Evolutionary conservation across 2,888 invertebrate genomes (phyloP).

Genomic region (Pristionchus japonicus): DNA sequence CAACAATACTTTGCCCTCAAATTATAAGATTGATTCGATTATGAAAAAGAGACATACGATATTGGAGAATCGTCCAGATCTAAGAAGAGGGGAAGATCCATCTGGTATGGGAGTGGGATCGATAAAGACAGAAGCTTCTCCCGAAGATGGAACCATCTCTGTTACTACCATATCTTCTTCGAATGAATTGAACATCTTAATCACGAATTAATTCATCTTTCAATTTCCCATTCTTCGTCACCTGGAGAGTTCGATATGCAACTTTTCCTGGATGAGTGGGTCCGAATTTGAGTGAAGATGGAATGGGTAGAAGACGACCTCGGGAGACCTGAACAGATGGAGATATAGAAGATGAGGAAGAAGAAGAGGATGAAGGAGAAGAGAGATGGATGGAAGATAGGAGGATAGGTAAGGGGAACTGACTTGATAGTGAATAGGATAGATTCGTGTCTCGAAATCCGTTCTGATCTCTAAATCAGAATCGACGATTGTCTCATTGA

Average conservation of each 20-base stretch:
- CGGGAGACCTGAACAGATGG: slow-evolving; percentile 83
- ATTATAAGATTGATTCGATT: background rate
- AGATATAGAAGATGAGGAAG: no score
- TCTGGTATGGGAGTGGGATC: slow-evolving; percentile 75
- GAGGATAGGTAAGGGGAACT: slow-evolving; percentile 78
- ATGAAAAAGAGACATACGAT: slow-evolving; percentile 78
- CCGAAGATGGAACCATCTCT: slow-evolving; percentile 81
- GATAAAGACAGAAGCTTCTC: slow-evolving; percentile 81
- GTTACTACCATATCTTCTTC: slow-evolving; percentile 83
- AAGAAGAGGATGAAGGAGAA: no score
- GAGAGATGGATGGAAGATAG: slow-evolving; percentile 79
- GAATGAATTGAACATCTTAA: slow-evolving; percentile 77
- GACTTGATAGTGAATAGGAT: slow-evolving; percentile 84
- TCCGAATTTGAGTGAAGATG: slow-evolving; percentile 77
- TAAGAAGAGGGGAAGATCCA: slow-evolving; percentile 65
- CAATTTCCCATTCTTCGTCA: background rate
- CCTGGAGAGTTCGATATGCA: slow-evolving; percentile 60
- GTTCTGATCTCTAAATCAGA: slow-evolving; percentile 77
- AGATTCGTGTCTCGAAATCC: slow-evolving; percentile 79
- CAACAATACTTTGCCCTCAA: slow-evolving; percentile 85
- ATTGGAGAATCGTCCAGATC: slow-evolving; percentile 70
- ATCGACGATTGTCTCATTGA: background rate
- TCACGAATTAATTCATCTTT: slow-evolving; percentile 77
- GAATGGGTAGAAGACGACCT: slow-evolving; percentile 87
- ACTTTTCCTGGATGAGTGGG: slow-evolving; percentile 60